phyloP scores from a whole-genome alignment of 2,113 vertebrate species.

The Corythoichthys haematopterus region DNA sequence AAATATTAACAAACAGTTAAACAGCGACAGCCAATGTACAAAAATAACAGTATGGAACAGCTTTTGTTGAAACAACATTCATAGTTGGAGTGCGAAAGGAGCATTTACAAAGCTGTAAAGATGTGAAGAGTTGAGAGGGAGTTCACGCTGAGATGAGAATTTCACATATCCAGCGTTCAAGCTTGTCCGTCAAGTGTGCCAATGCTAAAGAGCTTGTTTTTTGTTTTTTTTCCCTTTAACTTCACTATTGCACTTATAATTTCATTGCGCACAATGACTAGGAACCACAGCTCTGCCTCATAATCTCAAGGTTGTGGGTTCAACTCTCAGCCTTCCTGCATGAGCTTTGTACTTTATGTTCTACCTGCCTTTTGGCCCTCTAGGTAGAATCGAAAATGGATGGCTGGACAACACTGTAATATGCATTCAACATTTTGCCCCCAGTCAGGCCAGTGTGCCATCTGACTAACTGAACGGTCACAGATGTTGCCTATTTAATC shows the following conservation, averaged over 20 bases:
- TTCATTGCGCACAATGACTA: background rate
- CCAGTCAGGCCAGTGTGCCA: conserved; percentile 1
- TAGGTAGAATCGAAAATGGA: background rate
- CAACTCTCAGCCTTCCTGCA: background rate
- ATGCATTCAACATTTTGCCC: background rate
- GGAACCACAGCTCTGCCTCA: background rate
- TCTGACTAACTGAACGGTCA: conserved; percentile 19
- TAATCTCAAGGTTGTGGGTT: background rate
- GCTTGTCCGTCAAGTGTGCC: conserved; percentile 7
- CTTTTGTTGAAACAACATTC: conserved; percentile 45
- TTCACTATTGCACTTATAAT: background rate
- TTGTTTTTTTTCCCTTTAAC: background rate
- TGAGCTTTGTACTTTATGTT: background rate
- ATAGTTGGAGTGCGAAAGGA: conserved; percentile 12
- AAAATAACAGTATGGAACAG: conserved; percentile 47
- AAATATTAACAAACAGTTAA: conserved; percentile 44
- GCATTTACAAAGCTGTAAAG: conserved; percentile 22
- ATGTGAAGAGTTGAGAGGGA: conserved; percentile 16
- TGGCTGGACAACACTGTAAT: background rate
- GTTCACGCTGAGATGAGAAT: conserved; percentile 16
- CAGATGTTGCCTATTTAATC: conserved; percentile 21
- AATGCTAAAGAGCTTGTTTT: background rate
- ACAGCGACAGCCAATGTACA: conserved; percentile 51
- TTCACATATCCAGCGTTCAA: conserved; percentile 2
- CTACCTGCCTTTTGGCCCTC: no score